Conservation (phyloP, 2,113 vertebrate species). For the Fregetta grallaria region DNA sequence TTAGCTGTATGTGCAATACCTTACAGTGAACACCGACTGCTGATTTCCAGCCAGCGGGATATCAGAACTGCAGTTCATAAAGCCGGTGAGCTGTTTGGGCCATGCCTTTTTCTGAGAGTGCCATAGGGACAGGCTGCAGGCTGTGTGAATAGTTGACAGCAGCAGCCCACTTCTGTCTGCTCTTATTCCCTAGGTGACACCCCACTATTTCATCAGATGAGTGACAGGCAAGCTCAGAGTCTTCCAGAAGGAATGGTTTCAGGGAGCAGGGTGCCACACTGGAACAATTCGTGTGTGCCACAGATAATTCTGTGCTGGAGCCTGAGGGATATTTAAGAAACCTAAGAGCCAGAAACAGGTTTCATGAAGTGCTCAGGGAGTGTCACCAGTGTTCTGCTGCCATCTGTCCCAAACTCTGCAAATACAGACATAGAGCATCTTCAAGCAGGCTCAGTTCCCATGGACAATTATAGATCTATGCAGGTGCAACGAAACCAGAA, state of each 20-base stretch:
- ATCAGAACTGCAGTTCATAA: neutral
- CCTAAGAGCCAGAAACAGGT: neutral
- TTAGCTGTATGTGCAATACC: neutral
- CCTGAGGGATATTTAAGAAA: neutral
- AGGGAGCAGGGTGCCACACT: neutral
- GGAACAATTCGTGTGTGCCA: neutral
- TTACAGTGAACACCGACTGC: accelerated
- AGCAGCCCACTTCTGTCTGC: neutral
- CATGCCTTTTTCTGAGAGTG: neutral
- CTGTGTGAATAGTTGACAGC: neutral
- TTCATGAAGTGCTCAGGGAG: neutral
- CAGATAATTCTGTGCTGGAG: neutral
- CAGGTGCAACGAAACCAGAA: neutral
- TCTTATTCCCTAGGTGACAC: neutral
- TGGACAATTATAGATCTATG: neutral
- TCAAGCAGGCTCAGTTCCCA: neutral
- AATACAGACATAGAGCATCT: neutral
- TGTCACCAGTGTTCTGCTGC: neutral
- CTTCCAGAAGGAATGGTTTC: neutral
- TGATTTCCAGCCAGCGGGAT: neutral
- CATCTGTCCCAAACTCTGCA: neutral
- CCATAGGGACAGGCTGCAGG: neutral
- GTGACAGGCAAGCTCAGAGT: neutral
- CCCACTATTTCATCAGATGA: neutral
- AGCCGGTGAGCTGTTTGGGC: neutral